phyloP scores from a whole-genome alignment of 2,113 vertebrate species.

The Laterallus jamaicensis region DNA sequence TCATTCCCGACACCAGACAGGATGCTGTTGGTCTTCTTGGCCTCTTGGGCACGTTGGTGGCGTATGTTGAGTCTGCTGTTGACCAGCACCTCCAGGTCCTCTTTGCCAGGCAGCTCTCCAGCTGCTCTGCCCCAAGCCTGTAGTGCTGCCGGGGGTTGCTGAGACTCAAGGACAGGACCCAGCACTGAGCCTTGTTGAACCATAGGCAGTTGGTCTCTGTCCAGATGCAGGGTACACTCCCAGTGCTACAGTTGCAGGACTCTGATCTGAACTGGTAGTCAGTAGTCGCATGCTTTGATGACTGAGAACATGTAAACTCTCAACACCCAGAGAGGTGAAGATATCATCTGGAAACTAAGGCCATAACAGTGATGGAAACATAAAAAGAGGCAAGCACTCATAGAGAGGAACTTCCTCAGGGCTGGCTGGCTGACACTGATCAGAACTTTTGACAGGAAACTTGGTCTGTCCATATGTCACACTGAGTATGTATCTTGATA shows the following conservation, averaged over 20 bases:
- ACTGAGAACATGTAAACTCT: background rate
- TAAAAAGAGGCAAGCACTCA: background rate
- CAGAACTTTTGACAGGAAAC: background rate
- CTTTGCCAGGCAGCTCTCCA: too few species aligned
- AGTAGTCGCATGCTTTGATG: background rate
- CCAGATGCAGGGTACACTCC: background rate
- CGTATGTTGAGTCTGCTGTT: too few species aligned
- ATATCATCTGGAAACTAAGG: background rate
- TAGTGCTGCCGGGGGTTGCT: too few species aligned
- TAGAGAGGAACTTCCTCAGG: background rate
- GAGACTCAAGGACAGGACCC: too few species aligned
- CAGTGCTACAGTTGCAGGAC: background rate
- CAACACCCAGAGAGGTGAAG: background rate
- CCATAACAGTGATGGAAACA: background rate
- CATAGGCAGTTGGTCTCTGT: too few species aligned
- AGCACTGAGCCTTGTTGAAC: too few species aligned
- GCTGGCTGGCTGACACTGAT: background rate
- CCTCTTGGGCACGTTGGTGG: too few species aligned
- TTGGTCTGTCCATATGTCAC: too few species aligned
- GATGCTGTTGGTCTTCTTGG: too few species aligned
- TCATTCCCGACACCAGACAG: too few species aligned
- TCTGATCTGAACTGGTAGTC: background rate
- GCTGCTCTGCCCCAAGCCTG: too few species aligned
- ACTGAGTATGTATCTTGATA: rapidly evolving
- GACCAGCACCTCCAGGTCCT: too few species aligned